Conservation (phyloP, 2,888 invertebrate genomes). For the Aromia moschata region DNA sequence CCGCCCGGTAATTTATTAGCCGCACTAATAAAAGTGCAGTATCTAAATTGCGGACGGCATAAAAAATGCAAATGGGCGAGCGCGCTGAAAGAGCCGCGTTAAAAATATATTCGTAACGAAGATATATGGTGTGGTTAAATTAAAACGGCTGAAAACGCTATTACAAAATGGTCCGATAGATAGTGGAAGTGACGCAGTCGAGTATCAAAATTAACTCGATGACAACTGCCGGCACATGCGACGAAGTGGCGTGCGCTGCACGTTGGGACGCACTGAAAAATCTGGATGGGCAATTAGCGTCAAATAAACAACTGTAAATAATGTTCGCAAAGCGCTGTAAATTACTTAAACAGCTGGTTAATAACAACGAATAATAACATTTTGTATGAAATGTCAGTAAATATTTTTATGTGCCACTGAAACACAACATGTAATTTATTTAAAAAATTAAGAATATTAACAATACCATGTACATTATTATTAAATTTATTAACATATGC, state of each 20-base stretch:
- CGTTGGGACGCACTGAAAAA: too few species aligned
- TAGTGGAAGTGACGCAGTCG: slow-evolving; percentile 15
- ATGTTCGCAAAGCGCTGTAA: too few species aligned
- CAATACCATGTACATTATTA: too few species aligned
- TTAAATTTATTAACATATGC: too few species aligned
- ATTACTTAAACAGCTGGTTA: too few species aligned
- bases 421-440: too few species aligned
- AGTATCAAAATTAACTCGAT: slow-evolving; percentile 13
- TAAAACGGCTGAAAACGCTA: slow-evolving; percentile 22
- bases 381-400: too few species aligned
- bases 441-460: too few species aligned
- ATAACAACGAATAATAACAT: too few species aligned
- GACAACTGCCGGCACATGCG: slow-evolving; percentile 7
- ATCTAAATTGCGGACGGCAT: slow-evolving; percentile 9
- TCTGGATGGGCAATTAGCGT: too few species aligned
- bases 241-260: slow-evolving; percentile 3
- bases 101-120: slow-evolving; percentile 17
- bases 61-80: slow-evolving; percentile 20
- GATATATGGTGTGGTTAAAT: slow-evolving; percentile 18
- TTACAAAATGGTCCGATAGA: slow-evolving; percentile 23
- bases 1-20: slow-evolving; percentile 9
- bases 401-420: too few species aligned
- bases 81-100: background rate
- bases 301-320: too few species aligned
- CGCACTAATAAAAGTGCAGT: slow-evolving; percentile 12